Percentiles rank a stretch among this genome's conserved stretches.
These are phyloP conservation scores for Pteria penguin DNA, from an alignment of 2,888 invertebrate species.

Conservation along the genomic window DNA sequence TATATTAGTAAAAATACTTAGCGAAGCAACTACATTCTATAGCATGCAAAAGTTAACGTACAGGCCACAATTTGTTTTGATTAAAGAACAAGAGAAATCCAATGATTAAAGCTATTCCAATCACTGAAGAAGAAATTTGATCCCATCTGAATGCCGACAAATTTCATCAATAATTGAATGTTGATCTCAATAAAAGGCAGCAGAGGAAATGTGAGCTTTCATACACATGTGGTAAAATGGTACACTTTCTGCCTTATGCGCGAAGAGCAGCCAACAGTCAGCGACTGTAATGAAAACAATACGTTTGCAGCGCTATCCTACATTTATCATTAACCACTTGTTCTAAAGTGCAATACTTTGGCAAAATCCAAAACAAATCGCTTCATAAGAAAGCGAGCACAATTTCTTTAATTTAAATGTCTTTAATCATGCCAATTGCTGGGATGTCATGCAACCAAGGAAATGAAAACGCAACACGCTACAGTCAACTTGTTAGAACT, in stretches of 20 bases:
- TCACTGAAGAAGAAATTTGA: neutral
- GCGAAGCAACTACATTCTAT: too few relatives aligned
- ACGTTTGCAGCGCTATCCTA: too few relatives aligned
- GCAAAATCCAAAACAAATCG: neutral
- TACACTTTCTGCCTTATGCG: too few relatives aligned
- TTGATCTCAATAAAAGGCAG: slow-evolving; percentile 22
- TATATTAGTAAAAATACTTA: too few relatives aligned
- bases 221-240: too few relatives aligned
- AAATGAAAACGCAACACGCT: too few relatives aligned
- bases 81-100: neutral
- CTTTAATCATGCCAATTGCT: neutral
- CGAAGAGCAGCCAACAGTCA: too few relatives aligned
- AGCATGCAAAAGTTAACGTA: neutral
- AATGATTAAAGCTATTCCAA: neutral
- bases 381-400: neutral
- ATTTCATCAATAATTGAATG: slow-evolving; percentile 22
- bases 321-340: too few relatives aligned
- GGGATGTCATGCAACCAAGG: neutral
- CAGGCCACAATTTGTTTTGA: neutral
- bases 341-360: neutral
- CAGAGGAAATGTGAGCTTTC: too few relatives aligned
- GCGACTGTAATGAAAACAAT: too few relatives aligned
- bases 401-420: neutral
- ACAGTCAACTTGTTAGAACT: too few relatives aligned
- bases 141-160: neutral